Percentiles rank a stretch among this genome's conserved stretches.
phyloP scores from a whole-genome alignment of 2,888 invertebrate species.

The Hydroisotoma schaefferi region DNA sequence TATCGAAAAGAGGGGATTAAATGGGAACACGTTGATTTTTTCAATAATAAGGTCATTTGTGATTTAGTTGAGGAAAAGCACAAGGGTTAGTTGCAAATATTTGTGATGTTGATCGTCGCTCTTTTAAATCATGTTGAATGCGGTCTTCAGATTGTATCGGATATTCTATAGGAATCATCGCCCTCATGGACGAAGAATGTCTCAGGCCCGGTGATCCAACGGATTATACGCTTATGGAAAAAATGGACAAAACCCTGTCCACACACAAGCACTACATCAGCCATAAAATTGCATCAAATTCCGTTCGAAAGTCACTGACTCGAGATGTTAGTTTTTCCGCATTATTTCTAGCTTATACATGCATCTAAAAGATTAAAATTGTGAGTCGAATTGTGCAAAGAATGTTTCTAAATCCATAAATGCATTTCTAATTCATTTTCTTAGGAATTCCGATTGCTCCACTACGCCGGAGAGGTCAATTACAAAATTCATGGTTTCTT shows the following conservation, averaged over 20 bases:
- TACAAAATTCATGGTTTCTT: slow-evolving; percentile 82
- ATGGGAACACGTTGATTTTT: slow-evolving; percentile 84
- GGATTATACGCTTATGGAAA: slow-evolving; percentile 76
- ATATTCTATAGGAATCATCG: slow-evolving; percentile 67
- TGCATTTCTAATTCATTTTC: neutral
- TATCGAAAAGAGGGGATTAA: slow-evolving; percentile 85
- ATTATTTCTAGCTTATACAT: neutral
- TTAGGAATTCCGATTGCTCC: slow-evolving; percentile 83
- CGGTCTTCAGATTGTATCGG: neutral
- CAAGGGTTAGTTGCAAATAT: slow-evolving; percentile 63
- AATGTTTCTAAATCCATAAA: too few relatives aligned
- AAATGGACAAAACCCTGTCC: slow-evolving; percentile 69
- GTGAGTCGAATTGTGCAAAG: too few relatives aligned
- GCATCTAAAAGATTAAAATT: neutral
- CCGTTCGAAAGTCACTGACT: slow-evolving; percentile 74
- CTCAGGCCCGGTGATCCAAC: slow-evolving; percentile 81
- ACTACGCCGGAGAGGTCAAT: slow-evolving; percentile 91
- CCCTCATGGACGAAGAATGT: slow-evolving; percentile 87
- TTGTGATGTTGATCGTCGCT: neutral
- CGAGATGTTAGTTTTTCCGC: slow-evolving; percentile 63
- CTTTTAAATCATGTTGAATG: neutral
- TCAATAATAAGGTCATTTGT: slow-evolving; percentile 90
- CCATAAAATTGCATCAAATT: slow-evolving; percentile 68
- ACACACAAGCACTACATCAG: slow-evolving; percentile 78
- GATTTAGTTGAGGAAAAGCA: slow-evolving; percentile 86